These are phyloP conservation scores for Rhea americana DNA, from an alignment of 2,113 vertebrate species.

Conservation along the genomic window DNA sequence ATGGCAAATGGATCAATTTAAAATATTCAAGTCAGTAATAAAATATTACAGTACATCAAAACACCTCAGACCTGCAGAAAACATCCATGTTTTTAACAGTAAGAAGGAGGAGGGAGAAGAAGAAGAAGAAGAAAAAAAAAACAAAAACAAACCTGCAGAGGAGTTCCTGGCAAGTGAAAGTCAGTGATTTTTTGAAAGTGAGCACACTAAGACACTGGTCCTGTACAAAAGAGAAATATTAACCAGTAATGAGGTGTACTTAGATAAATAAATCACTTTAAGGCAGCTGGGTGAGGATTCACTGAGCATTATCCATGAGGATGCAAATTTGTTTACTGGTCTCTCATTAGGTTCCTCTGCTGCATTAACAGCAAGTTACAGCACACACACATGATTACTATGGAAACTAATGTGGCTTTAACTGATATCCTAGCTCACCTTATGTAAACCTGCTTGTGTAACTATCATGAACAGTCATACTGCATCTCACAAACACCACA, in stretches of 20 bases:
- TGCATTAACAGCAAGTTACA: rapidly evolving
- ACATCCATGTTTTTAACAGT: neutral
- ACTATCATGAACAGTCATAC: neutral
- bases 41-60: neutral
- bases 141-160: neutral
- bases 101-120: neutral
- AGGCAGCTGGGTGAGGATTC: neutral
- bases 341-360: neutral
- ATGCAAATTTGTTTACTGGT: rapidly evolving
- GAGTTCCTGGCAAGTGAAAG: neutral
- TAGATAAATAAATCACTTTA: neutral
- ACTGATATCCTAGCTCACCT: too few relatives aligned
- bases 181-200: neutral
- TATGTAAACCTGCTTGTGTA: too few relatives aligned
- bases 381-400: neutral
- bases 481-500: neutral
- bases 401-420: neutral
- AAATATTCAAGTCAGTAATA: neutral
- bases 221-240: neutral
- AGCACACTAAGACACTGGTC: neutral
- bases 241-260: neutral
- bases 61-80: neutral
- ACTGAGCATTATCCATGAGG: neutral
- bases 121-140: rapidly evolving
- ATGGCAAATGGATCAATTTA: neutral